Evolutionary conservation across 2,113 vertebrate genomes (phyloP).

Genomic region (Hypanus sabinus): DNA sequence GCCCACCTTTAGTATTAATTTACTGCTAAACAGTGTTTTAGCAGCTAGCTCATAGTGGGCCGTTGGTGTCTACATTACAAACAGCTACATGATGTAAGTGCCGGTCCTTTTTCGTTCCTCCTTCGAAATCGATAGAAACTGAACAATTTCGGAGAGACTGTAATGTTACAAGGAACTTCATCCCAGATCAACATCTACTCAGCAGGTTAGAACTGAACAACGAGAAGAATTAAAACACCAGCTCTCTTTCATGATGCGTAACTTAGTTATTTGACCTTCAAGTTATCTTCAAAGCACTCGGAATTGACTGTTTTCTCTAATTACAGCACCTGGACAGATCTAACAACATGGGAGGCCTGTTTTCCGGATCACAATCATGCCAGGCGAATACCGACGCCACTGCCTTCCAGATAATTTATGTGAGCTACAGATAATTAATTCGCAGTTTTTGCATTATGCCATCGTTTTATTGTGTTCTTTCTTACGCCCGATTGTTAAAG

Average conservation of each 20-base stretch:
- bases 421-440: neutral
- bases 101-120: neutral
- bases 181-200: neutral
- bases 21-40: too few species aligned
- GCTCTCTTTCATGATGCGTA: neutral
- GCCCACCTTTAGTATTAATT: neutral
- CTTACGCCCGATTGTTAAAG: neutral
- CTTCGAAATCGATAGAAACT: neutral
- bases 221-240: neutral
- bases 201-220: neutral
- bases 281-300: neutral
- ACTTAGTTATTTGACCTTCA: too few species aligned
- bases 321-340: neutral
- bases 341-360: constrained; percentile 12
- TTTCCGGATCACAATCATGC: neutral
- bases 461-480: neutral
- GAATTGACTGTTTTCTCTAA: neutral
- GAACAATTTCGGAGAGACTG: neutral
- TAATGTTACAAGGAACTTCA: neutral
- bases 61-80: neutral
- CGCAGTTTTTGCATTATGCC: neutral
- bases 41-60: neutral
- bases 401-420: constrained; percentile 31
- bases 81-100: neutral
- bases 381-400: neutral